Evolutionary conservation across 1,140 invertebrate species (phyloP), one percentile per base, ranked within the genome.

Genomic region (Rhyzopertha dominica): DNA sequence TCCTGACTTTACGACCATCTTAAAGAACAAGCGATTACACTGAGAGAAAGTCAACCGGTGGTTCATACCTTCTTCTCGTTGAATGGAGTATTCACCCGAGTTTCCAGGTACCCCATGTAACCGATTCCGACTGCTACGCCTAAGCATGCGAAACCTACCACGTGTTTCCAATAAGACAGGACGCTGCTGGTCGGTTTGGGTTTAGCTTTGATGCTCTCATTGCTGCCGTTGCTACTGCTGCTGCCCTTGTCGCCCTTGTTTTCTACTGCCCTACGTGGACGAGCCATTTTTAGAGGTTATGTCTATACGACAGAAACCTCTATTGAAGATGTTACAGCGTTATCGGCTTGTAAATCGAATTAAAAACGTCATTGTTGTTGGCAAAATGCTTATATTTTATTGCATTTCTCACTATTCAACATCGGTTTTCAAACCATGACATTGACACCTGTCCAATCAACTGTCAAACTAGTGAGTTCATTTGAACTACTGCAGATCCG

Each of bases 81-180:
- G 41, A 87, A 81, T 0, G 90, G 90, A 2, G 89, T 93, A 59
- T 89, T 91, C 0, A 96, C 86, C 47, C 87, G 73, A 1, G 90
- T 91, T 67, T 91, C 87, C 23, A 91, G 67, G 61, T 91, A 90
- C 7, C 89, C 87, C 54, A 84, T 70, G 53, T 86, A 89, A 25
- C 81, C 82, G 49, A 88, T 82, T 63, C 82, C 84, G 3, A 75
- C 74, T 13, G 85, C 83, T 39, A 86, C 68, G 4, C 68, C 64
- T 40, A 85, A 71, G 58, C 73, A 76, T n/a, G 62, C 55, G 30
- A 63, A 66, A 9, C 74, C 72, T 24, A 75, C 57, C 18, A 62
- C 46, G 43, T 70, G 68, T 58, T 76, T 76, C 73, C 74, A 77
- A 47, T 70, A 66, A 34, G 66, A 65, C 26, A 72, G 52, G 2